These are phyloP conservation scores for Frankliniella intonsa DNA, from an alignment of 2,888 invertebrate species.

Conservation along the genomic window DNA sequence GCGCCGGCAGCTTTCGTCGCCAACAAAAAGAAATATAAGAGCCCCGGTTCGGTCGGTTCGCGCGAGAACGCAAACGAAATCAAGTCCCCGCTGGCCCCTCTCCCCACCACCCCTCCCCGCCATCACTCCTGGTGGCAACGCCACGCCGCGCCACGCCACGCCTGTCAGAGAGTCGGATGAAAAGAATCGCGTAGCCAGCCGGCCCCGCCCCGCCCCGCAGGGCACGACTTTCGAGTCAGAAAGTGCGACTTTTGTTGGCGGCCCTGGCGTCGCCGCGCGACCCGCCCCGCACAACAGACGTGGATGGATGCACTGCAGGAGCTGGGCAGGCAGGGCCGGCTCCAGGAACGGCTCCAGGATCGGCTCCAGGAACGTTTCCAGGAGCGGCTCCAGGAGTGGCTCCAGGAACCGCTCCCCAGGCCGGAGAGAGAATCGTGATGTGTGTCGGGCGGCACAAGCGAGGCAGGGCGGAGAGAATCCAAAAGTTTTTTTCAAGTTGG, in stretches of 20 bases:
- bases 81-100: not conserved
- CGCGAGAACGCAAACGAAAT: not conserved
- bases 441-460: not conserved
- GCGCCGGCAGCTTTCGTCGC: not conserved
- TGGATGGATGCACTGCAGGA: not conserved
- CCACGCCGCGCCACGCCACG: no score
- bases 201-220: not conserved
- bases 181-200: not conserved
- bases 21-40: not conserved
- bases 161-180: not conserved
- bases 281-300: not conserved
- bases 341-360: no score
- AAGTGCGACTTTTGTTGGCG: slow-evolving; percentile 7
- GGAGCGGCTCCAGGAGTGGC: no score
- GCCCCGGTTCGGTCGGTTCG: not conserved
- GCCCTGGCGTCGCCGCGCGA: no score
- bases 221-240: slow-evolving; percentile 10
- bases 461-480: not conserved
- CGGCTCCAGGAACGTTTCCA: no score
- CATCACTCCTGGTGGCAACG: not conserved
- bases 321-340: not conserved
- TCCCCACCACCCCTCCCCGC: no score
- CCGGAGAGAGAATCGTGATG: slow-evolving; percentile 19
- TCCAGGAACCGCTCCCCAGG: no score
- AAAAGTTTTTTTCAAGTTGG: slow-evolving; percentile 21